Conservation (phyloP, 2,113 vertebrate genomes). For the Indicator indicator region DNA sequence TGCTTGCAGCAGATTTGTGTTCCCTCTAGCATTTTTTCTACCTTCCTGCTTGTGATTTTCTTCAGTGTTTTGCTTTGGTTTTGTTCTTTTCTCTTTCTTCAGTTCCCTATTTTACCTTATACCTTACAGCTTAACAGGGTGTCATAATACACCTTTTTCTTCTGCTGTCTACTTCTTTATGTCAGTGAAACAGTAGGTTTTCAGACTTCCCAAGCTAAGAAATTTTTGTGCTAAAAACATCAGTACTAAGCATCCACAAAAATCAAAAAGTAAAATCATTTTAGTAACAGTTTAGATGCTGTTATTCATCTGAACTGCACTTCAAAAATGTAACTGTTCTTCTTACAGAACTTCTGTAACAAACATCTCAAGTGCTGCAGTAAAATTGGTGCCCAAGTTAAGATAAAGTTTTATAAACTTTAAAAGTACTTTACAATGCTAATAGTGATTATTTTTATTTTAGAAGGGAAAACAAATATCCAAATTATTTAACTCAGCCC, state of each 20-base stretch:
- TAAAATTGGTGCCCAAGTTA: neutral
- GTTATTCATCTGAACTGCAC: neutral
- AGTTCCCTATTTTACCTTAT: constrained; percentile 15
- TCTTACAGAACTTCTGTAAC: neutral
- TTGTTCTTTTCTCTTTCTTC: neutral
- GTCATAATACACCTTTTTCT: neutral
- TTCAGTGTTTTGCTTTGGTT: neutral
- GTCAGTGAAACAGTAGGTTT: constrained; percentile 1
- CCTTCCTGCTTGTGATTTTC: neutral
- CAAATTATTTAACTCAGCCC: neutral
- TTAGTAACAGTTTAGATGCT: neutral
- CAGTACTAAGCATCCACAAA: neutral
- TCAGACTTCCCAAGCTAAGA: constrained; percentile 15
- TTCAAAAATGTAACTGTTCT: neutral
- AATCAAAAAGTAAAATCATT: constrained; percentile 16
- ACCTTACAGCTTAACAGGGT: constrained; percentile 28
- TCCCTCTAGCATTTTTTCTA: constrained; percentile 40
- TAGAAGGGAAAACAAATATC: neutral
- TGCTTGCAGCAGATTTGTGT: constrained; percentile 63
- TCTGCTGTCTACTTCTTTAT: neutral
- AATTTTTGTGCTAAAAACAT: constrained; percentile 22
- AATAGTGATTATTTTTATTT: neutral
- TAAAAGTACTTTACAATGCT: neutral
- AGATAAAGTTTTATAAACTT: neutral
- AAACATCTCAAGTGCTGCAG: neutral